Evolutionary conservation across 2,797 vertebrate genomes (phyloP).

Genomic region (Ctenopoma multispine): DNA sequence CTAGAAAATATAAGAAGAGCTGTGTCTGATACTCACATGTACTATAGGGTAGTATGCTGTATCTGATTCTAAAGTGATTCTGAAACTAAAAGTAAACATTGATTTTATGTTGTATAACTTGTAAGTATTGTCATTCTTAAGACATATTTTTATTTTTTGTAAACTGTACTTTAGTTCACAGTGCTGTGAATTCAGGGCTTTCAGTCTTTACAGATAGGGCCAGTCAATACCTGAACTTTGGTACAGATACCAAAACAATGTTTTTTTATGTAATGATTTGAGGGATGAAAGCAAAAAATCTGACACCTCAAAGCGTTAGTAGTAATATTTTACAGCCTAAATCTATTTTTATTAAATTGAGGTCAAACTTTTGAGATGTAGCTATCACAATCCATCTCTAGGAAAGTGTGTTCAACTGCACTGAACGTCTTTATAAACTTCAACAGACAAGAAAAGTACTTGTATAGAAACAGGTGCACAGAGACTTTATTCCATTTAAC

Average conservation of each 20-base stretch:
- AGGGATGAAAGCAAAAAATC: neutral
- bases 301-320: neutral
- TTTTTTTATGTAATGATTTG: neutral
- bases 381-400: no score
- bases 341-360: no score
- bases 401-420: no score
- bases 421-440: no score
- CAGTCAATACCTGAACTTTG: neutral
- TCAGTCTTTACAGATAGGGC: neutral
- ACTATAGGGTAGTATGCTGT: neutral
- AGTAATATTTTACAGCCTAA: neutral
- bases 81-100: constrained; percentile 4
- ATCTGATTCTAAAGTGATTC: constrained; percentile 3
- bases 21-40: constrained; percentile 16
- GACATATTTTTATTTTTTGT: neutral
- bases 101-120: no score
- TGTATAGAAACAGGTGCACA: no score
- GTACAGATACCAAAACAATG: neutral
- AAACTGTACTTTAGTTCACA: neutral
- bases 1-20: constrained; percentile 16
- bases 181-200: neutral
- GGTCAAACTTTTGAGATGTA: no score
- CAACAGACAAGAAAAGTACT: no score
- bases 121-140: constrained; percentile 5
- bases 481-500: no score